Conservation (phyloP, 2,113 vertebrate species). For the Xiphophorus couchianus region DNA sequence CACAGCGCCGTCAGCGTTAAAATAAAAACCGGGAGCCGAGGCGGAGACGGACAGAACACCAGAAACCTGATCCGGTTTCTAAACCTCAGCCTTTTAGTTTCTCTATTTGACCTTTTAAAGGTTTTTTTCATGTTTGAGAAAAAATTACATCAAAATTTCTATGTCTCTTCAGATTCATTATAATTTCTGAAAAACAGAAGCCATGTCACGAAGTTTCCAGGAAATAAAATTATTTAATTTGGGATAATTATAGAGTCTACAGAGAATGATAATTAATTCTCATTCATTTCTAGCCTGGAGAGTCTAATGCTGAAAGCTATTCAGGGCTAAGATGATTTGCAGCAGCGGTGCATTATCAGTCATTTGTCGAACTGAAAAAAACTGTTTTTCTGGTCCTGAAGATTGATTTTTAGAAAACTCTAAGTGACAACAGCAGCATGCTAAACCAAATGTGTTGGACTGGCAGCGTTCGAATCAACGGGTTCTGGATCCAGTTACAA, state of each 20-base stretch:
- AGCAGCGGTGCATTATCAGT: neutral
- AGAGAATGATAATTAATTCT: constrained; percentile 20
- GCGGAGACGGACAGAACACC: neutral
- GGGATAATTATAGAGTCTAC: constrained; percentile 28
- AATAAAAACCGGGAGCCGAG: neutral
- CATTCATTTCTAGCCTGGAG: constrained; percentile 13
- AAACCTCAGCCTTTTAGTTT: neutral
- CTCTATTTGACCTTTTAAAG: neutral
- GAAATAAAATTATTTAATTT: constrained; percentile 6
- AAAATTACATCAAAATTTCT: neutral
- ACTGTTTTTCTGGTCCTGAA: neutral
- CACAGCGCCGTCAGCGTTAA: constrained; percentile 7
- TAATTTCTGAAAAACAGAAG: neutral
- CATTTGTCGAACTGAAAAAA: neutral
- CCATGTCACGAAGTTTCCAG: constrained; percentile 1
- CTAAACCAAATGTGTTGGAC: no score
- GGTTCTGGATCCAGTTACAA: neutral
- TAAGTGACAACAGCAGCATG: neutral
- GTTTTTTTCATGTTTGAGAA: neutral
- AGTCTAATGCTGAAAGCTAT: neutral
- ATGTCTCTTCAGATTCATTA: neutral
- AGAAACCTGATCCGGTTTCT: neutral
- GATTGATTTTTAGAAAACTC: neutral
- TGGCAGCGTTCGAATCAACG: neutral
- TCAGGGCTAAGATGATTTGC: neutral